Conservation (phyloP, 2,888 invertebrate genomes). For the Synergus umbraculus region DNA sequence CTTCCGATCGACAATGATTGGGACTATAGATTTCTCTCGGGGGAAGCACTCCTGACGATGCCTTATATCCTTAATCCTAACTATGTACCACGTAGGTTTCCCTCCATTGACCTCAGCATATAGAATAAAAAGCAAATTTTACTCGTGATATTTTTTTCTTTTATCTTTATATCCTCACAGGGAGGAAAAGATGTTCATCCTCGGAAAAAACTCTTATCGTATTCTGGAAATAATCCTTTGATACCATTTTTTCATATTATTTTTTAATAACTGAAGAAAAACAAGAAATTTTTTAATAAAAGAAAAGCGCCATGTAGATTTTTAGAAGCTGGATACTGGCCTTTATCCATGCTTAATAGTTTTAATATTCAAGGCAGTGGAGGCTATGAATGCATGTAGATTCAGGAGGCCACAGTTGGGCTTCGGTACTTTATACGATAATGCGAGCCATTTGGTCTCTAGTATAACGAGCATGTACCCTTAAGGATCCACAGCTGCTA, state of each 20-base stretch:
- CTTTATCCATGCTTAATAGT: constrained; percentile 35
- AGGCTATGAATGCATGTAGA: constrained; percentile 35
- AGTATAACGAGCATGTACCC: constrained; percentile 56
- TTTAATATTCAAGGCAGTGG: constrained; percentile 39
- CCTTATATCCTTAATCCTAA: neutral
- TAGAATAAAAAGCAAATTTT: neutral
- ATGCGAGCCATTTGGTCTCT: constrained; percentile 60
- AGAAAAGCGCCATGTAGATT: neutral
- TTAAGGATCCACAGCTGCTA: constrained; percentile 49
- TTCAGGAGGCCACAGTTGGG: constrained; percentile 26
- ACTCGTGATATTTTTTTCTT: neutral
- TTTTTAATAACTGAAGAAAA: neutral
- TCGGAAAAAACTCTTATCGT: neutral
- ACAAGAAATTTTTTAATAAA: constrained; percentile 17
- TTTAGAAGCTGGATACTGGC: constrained; percentile 13
- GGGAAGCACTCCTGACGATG: constrained; percentile 36
- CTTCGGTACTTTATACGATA: constrained; percentile 61
- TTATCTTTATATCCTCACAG: too few species aligned
- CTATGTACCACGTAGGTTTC: neutral
- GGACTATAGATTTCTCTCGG: constrained; percentile 43
- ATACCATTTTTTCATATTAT: neutral
- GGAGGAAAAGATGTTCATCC: too few species aligned
- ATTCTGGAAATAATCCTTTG: neutral
- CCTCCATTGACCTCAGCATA: neutral
- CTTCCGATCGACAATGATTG: constrained; percentile 52